Evolutionary conservation across 2,797 vertebrate genomes (phyloP), one percentile per base, ranked within the genome.

Genomic region (Phataginus tetradactyla): DNA sequence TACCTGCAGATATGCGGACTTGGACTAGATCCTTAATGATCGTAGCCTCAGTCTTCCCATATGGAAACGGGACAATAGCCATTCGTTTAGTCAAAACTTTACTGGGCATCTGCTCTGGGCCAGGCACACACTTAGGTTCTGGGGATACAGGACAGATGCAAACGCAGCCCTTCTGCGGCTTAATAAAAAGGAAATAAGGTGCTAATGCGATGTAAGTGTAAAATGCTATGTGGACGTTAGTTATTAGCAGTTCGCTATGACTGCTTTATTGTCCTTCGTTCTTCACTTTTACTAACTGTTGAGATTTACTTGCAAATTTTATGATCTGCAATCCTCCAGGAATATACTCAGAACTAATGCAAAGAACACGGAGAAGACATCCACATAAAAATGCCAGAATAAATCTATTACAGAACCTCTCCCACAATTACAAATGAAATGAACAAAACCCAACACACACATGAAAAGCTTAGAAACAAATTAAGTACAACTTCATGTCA

Each of bases 221-320:
- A 57, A 11, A 17, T 6, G 53, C 42, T 8, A 0, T 5, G 66
- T 18, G 74, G 18, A 5, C n/a, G 13, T 25, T 11, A 4, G 61
- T 34, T 15, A 1, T 14, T 21, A 37, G 63, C 15, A 1, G 59
- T 42, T 27, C 5, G 0, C 55, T 5, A 0, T 11, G 45, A 49
- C 45, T 25, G 74, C 39, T 29, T n/a, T 13, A 2, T 15, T 13
- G 51, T 34, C 63, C 29, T 37, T 59, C 42, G 29, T 55, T 42
- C 72, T 49, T 53, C 23, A 1, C 10, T 7, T 15, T 64, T 66
- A 11, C 39, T 37, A 17, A 51, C 29, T 42, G 34, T 13, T 55
- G 69, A 53, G 69, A 23, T 49, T 83, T n/a, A 15, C 20, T 18
- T 45, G 80, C 59, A 90, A 13, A 29, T 29, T 45, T 72, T 53